Evolutionary conservation across 2,888 invertebrate species (phyloP).

Genomic region (Hermaeophaga mercurialis): DNA sequence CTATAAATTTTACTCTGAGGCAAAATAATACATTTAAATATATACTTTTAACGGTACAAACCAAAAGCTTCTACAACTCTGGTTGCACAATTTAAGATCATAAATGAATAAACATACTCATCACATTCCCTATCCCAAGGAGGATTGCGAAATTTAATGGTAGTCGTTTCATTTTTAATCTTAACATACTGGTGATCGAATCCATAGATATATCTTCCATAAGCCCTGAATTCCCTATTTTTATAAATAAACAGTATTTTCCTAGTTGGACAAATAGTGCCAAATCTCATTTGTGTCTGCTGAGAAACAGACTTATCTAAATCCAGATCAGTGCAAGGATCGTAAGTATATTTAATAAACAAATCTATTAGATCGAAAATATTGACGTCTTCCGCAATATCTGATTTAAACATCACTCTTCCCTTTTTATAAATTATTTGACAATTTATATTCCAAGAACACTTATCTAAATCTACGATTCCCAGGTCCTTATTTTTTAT

Average conservation of each 20-base stretch:
- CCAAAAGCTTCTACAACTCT: slow-evolving; percentile 4
- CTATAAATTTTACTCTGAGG: too few relatives aligned
- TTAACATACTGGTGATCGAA: background rate
- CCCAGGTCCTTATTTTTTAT: background rate
- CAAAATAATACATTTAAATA: too few relatives aligned
- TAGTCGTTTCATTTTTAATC: background rate
- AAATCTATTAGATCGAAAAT: background rate
- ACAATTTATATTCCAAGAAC: background rate
- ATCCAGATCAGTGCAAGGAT: background rate
- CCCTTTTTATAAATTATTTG: background rate
- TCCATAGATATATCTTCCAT: slow-evolving; percentile 5
- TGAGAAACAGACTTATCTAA: background rate
- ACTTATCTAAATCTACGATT: background rate
- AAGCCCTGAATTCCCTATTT: background rate
- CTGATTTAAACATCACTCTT: background rate
- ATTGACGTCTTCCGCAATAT: background rate
- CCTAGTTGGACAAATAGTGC: background rate
- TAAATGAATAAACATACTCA: slow-evolving; percentile 4
- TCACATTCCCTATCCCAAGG: background rate
- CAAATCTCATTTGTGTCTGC: background rate
- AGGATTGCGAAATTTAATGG: slow-evolving; percentile 4
- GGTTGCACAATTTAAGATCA: background rate
- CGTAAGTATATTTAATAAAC: background rate
- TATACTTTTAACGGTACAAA: slow-evolving; percentile 1
- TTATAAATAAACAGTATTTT: background rate